Base-by-base conservation (phyloP, 2,113 vertebrate genomes). In the Ahaetulla prasina region DNA sequence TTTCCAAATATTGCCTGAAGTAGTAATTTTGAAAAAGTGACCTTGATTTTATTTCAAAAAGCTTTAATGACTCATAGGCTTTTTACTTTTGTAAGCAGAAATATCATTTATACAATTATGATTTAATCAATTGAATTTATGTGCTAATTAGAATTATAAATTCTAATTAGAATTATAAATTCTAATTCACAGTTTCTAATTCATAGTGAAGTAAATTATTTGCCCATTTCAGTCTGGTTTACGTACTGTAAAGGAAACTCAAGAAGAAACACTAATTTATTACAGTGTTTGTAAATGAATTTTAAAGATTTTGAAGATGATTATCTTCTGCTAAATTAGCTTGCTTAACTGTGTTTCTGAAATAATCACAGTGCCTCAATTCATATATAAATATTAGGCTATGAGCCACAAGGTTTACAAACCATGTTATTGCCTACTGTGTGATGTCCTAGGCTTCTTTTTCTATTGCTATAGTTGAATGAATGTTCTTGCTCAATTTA, bases 21-120 rank as follows among this genome's bases (percentile, higher is more conserved):
- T 0, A 0, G 3, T 90, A 90, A 52, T 12, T 87, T 90, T 53
- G 89, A 52, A 85, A 92, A 49, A 16, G 25, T 92, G 18, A n/a
- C 57, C 2, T 90, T 85, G 55, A 20, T 93, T 95, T 95, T 68
- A 68, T 68, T 14, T 68, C 4, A 16, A 68, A 68, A 68, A n/a
- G 12, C 30, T 68, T 68, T 68, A 68, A 68, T 68, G 30, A 68
- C 1, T n/a, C 63, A 68, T 30, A 16, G 30, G 6, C 30, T n/a
- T 60, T 30, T n/a, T 14, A n/a, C 14, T 68, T 68, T 68, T 68
- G 30, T n/a, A 68, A 68, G 30, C 30, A 63, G 60, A 63, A 63
- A 30, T 30, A 1, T 63, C 25, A 63, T 63, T 10, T 27, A 16
- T 10, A 11, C 11, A n/a, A 68, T 68, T 68, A 68, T n/a, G 12